Percentiles rank a stretch among this genome's conserved stretches.
Evolutionary conservation across 2,113 vertebrate genomes (phyloP).

Genomic region (Bungarus multicinctus): DNA sequence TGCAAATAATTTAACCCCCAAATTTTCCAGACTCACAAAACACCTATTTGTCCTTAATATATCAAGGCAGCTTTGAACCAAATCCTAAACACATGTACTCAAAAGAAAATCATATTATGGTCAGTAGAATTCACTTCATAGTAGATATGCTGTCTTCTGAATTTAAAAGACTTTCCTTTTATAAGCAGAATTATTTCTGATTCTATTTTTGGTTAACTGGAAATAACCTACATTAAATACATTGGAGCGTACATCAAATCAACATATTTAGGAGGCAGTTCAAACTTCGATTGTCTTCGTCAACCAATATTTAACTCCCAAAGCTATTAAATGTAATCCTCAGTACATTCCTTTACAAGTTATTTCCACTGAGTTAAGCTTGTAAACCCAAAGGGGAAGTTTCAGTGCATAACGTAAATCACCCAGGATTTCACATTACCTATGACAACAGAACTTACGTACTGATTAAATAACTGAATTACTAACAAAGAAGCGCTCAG

Average conservation of each 20-base stretch:
- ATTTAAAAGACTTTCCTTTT: neutral
- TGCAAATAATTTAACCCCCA: neutral
- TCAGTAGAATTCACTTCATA: neutral
- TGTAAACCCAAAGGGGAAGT: neutral
- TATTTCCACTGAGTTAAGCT: neutral
- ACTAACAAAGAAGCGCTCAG: neutral
- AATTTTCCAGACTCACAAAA: slow-evolving; percentile 18
- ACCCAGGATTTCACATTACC: neutral
- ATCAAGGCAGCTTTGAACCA: neutral
- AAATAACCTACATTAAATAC: neutral
- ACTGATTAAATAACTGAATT: neutral
- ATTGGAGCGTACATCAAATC: neutral
- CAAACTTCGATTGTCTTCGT: neutral
- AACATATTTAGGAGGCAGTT: neutral
- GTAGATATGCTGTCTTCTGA: neutral
- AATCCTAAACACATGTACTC: neutral
- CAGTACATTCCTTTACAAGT: neutral
- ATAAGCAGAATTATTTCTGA: neutral
- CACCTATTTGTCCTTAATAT: neutral
- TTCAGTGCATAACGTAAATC: neutral
- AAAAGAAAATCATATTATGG: neutral
- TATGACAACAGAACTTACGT: neutral
- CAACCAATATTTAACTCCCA: neutral
- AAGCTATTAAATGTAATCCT: neutral
- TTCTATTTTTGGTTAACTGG: neutral